A percentile compares a stretch with the other conserved stretches of the same genome.
Evolutionary conservation across 2,113 vertebrate species (phyloP).

Genomic region (Passer montanus): DNA sequence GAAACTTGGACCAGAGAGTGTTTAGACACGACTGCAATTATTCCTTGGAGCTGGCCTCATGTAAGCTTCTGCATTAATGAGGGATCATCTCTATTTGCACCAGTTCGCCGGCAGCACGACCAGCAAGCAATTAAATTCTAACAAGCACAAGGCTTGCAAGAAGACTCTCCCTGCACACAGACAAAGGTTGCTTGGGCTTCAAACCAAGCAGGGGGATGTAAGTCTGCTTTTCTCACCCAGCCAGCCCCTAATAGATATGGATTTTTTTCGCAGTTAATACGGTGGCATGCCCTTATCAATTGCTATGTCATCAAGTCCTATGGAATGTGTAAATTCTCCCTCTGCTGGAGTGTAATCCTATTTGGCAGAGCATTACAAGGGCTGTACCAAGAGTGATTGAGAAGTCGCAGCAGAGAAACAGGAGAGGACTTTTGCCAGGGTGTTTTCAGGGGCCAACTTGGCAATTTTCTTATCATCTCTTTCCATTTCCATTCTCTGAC

Average conservation of each 20-base stretch:
- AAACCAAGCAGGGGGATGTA: not conserved
- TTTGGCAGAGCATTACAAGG: conserved; percentile 8
- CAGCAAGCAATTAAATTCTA: conserved; percentile 38
- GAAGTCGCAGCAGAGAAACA: not conserved
- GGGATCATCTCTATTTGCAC: conserved; percentile 30
- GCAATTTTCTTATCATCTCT: not conserved
- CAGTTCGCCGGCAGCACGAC: not conserved
- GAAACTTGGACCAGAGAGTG: not conserved
- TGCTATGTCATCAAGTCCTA: conserved; percentile 15
- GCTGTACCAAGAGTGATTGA: not conserved
- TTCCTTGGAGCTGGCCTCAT: conserved; percentile 7
- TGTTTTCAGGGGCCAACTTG: not conserved
- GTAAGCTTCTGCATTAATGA: conserved; percentile 24
- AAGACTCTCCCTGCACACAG: not conserved
- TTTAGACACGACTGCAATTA: not conserved
- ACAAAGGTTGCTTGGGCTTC: not conserved
- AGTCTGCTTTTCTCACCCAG: not conserved
- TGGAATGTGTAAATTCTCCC: conserved; percentile 20
- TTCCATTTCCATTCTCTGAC: not conserved
- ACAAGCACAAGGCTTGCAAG: not conserved
- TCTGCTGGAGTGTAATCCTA: not conserved
- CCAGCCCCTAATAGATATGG: not conserved
- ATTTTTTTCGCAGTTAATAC: not conserved
- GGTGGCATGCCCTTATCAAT: not conserved
- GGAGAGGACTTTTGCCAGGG: not conserved